A percentile compares a stretch with the other conserved stretches of the same genome.
phyloP scores from a whole-genome alignment of 2,888 invertebrate genomes.

The Sclerodermus sp. region DNA sequence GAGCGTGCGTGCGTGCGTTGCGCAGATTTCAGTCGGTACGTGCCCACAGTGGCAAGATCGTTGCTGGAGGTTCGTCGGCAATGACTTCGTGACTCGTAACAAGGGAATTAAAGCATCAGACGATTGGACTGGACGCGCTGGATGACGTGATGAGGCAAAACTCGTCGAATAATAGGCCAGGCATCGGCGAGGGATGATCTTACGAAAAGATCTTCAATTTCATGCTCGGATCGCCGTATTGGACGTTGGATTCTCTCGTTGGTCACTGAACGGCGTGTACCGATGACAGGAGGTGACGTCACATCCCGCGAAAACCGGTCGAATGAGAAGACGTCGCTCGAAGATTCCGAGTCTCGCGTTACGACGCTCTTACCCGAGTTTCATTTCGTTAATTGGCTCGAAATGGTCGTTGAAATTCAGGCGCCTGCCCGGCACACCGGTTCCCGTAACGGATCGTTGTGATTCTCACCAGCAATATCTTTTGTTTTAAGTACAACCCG shows the following conservation, averaged over 20 bases:
- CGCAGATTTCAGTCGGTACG: too few relatives aligned
- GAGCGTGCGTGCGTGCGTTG: too few relatives aligned
- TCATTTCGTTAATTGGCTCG: conserved; percentile 39
- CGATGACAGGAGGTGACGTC: conserved; percentile 13
- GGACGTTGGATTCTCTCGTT: too few relatives aligned
- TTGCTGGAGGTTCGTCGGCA: conserved; percentile 1
- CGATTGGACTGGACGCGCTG: too few relatives aligned
- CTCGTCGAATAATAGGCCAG: too few relatives aligned
- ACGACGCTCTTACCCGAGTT: conserved; percentile 21
- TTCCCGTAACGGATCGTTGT: conserved; percentile 28
- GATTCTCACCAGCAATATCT: conserved; percentile 18
- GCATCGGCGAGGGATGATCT: too few relatives aligned
- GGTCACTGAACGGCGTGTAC: background rate
- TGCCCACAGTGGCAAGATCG: conserved; percentile 9
- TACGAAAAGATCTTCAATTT: too few relatives aligned
- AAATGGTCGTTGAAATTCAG: conserved; percentile 32
- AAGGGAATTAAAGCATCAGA: conserved; percentile 2
- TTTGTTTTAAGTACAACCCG: background rate
- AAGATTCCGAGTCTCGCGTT: background rate
- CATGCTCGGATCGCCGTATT: too few relatives aligned
- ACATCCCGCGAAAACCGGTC: conserved; percentile 18
- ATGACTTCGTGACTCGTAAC: conserved; percentile 5
- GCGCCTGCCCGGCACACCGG: conserved; percentile 18
- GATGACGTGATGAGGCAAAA: too few relatives aligned
- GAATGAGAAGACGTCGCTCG: conserved; percentile 3